Base-by-base conservation (phyloP, 2,797 vertebrate genomes). In the Erethizon dorsatum region DNA sequence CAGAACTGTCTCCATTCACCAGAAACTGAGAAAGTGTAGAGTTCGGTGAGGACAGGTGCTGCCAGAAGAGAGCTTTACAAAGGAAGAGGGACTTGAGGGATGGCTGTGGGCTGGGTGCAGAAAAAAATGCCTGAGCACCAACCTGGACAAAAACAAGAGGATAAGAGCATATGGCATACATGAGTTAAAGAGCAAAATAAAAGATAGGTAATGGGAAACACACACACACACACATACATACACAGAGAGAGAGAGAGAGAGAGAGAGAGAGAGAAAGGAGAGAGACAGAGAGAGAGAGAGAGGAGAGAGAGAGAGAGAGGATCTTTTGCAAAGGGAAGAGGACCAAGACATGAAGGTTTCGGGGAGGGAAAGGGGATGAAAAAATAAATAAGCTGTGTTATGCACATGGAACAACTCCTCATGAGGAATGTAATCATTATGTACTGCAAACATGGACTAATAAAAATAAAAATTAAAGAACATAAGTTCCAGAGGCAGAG, bases 251-350 rank as follows among this genome's bases (percentile, higher is more conserved):
- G 13, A 31, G 63, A 33, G 13, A 31, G 24, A 24, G 59, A 31
- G 61, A 28, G 26, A 33, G 63, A 65, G 63, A 33, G 12, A 14
- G 13, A 14, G 15, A 17, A 6, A 37, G 33, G n/a, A n/a, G n/a
- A n/a, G n/a, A n/a, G n/a, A n/a, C n/a, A n/a, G 6, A 63, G 63
- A 13, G 28, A 12, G 1, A n/a, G 2, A 14, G 15, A 8, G 2
- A 37, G 18, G 14, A 15, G 33, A 69, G 13, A 69, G 65, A 69
- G 7, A 22, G 17, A 41, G 22, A 45, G 37, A 24, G 22, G 22
- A 24, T 67, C 63, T 24, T 45, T 73, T 45, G 22, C 20, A 75
- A 75, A 45, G 8, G 22, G 41, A 75, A 75, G 22, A 45, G 24
- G 24, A 45, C 41, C 22, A 26, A 45, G 41, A 45, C 12, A 26